Evolutionary conservation across 2,888 invertebrate genomes (phyloP), one percentile per base, ranked within the genome.

Genomic region (Linnaemya tessellans): DNA sequence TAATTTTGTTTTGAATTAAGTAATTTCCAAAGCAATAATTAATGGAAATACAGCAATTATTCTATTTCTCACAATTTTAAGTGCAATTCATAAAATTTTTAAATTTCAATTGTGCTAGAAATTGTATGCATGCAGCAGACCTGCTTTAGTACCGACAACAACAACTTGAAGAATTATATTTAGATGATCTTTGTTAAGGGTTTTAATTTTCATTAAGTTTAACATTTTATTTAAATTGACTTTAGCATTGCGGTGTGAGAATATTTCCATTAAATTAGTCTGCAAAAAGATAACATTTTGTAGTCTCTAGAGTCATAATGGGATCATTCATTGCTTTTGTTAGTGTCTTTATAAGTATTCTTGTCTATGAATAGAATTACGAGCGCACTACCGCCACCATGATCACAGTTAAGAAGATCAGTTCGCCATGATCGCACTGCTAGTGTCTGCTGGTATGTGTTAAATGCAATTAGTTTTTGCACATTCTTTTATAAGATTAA

Each of bases 401-500:
- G 49, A 49, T 62, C 46, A 0, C 15, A 0, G 41, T 41, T 54
- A 22, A 38, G 2, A 30, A 30, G 30, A 4, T 38, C 22, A 51
- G 18, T n/a, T 35, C 38, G 38, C 35, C n/a, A 51, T 62, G 51
- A 74, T 49, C 74, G 11, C 22, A 51, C 22, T 62, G 15, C 25
- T 49, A 15, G 20, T 35, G 25, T n/a, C 46, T 68, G 77, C 56
- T 64, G 43, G 64, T 46, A 54, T 35, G 35, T 70, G 35, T 18
- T 54, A 38, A 64, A 70, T 73, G 20, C 49, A 68, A 60, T 70
- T 64, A 80, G 56, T 46, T 64, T 56, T 56, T 56, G 9, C 30
- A 30, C 43, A 41, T 74, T 74, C 41, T 56, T 46, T 43, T 70
- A 41, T 64, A 43, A 62, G 46, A 68, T 64, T 64, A 64, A 80